Base-by-base conservation (phyloP, 1,140 invertebrate genomes). In the Aphaenogaster rudis region DNA sequence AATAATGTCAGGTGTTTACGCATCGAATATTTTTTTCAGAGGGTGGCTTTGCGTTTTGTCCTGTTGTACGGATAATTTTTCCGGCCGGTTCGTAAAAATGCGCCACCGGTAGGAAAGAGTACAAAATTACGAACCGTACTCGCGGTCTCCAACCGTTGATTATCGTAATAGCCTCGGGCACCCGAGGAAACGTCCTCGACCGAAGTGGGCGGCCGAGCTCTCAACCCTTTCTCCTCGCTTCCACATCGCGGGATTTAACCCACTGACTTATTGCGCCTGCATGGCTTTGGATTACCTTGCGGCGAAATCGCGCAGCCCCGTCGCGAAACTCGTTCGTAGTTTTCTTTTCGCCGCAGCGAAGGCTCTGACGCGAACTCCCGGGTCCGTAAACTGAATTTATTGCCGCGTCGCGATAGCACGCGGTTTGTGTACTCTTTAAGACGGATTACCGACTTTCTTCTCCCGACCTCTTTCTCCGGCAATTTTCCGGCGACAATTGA, bases 371-470 rank as follows among this genome's bases (percentile, higher is more conserved):
- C 28, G 28, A 76, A 80, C 36, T 67, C n/a, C n/a, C 42, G 28
- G 6, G 21, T 63, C n/a, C n/a, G 42, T 39, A 50, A 84, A 84
- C 69, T 63, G 69, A 84, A 84, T 84, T 74, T 76, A 76, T 61
- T 54, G 69, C 69, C 15, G 42, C 66, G 28, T 74, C 54, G 17
- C 61, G 64, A 36, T 79, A 63, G 21, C 42, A n/a, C 54, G 42
- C 50, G 39, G 66, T 71, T 71, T 61, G 69, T 76, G 80, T 84
- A 84, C 54, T 21, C 42, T 84, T 84, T 84, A 84, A 84, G 57
- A 59, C 54, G 54, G 57, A 63, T 82, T 74, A 74, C 67, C 21
- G 48, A 81, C 64, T 39, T 74, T 82, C 67, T 28, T 48, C 67
- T 74, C 39, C 42, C 28, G 57, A 42, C 33, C 52, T 74, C 17